These are phyloP conservation scores for Drosophila incognita DNA, from an alignment of 2,888 invertebrate genomes.

Conservation along the genomic window DNA sequence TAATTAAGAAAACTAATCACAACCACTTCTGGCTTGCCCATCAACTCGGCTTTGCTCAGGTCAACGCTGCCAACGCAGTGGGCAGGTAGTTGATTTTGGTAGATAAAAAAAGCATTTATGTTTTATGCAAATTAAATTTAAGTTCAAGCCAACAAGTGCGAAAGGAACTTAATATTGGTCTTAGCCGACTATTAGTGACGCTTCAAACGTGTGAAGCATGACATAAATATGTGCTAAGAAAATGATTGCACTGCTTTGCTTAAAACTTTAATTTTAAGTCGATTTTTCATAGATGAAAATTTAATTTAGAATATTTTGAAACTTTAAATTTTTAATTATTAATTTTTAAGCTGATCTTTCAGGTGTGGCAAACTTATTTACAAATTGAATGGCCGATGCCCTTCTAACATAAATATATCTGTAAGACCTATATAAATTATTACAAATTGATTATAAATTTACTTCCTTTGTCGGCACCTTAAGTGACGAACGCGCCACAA, in stretches of 20 bases:
- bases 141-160: conserved; percentile 53
- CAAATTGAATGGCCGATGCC: background rate
- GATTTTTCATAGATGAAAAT: background rate
- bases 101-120: conserved; percentile 60
- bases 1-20: conserved; percentile 72
- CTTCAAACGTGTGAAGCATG: conserved; percentile 10
- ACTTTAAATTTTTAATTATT: too few species aligned
- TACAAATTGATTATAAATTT: background rate
- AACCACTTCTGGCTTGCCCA: conserved; percentile 49
- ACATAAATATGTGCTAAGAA: background rate
- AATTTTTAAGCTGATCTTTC: background rate
- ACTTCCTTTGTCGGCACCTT: background rate
- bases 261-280: background rate
- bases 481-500: background rate
- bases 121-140: conserved; percentile 77
- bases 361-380: background rate
- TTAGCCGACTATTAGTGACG: conserved; percentile 15
- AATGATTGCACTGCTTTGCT: background rate
- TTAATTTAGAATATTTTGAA: background rate
- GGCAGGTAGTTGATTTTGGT: conserved; percentile 69
- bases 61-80: background rate
- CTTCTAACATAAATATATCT: background rate
- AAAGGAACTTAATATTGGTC: conserved; percentile 7
- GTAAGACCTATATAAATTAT: background rate
- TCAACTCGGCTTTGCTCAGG: conserved; percentile 17